Evolutionary conservation across 2,113 vertebrate species (phyloP), one percentile per base, ranked within the genome.

Genomic region (Piaya cayana): DNA sequence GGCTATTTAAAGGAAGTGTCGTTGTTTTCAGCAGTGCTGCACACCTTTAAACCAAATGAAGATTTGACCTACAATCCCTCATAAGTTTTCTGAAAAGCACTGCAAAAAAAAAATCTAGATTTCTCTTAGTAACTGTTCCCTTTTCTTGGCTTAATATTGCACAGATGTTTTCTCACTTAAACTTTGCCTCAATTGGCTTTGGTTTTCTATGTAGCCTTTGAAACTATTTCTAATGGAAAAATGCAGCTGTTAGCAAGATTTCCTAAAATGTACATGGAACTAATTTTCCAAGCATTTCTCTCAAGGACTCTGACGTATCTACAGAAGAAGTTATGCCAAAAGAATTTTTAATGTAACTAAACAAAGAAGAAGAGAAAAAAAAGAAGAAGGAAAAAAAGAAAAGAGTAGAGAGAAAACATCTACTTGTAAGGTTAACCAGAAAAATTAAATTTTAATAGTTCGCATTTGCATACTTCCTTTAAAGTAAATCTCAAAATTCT

Each of bases 171-270:
- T 97, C 97, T 96, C 97, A 94, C 96, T 98, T 98, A 98, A 98
- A 97, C 97, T 97, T 98, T 96, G 97, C 97, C 97, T 98, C 97
- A 97, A 97, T 98, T 97, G 97, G 97, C 97, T 98, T 96, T 92
- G 85, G 62, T 94, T 94, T 93, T 96, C 96, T 92, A 97, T 97
- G 95, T 87, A 95, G 96, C 91, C 95, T 98, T 98, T 98, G 96
- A 98, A 99, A 98, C 96, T 95, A 95, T 98, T 98, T 97, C 97
- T 98, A 98, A 98, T 98, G 98, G 98, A 98, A 99, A 98, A 98
- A 98, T 89, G 96, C 98, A 98, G 98, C 98, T 98, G 98, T 98
- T 98, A 98, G 98, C 98, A 98, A 98, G 98, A 98, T 98, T 98
- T 98, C 98, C 97, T 97, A 92, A 97, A 98, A 97, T 95, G 97